phyloP scores from a whole-genome alignment of 2,797 vertebrate genomes.

The Rhynchonycteris naso region DNA sequence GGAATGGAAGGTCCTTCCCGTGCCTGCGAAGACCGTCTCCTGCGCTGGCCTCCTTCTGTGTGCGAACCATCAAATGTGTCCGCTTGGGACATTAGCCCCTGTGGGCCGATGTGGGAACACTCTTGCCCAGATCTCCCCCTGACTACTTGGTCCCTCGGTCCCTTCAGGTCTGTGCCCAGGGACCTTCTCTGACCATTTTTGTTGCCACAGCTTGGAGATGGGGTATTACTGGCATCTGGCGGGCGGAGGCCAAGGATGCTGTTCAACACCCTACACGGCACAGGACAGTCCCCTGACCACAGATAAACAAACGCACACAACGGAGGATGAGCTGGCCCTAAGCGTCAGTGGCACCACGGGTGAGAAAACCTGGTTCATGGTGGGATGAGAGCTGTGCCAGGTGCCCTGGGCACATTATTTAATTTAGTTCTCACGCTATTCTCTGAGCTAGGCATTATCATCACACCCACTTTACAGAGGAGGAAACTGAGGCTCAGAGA shows the following conservation, averaged over 20 bases:
- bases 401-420: not conserved
- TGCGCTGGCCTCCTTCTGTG: not conserved
- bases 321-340: not conserved
- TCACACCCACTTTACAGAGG: not conserved
- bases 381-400: too few relatives aligned
- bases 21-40: not conserved
- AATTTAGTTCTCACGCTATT: not conserved
- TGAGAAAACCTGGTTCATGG: not conserved
- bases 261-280: not conserved
- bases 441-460: not conserved
- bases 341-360: rapidly evolving
- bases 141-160: not conserved
- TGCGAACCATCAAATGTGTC: not conserved
- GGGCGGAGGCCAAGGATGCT: not conserved
- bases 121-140: not conserved
- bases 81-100: not conserved
- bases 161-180: not conserved
- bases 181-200: not conserved
- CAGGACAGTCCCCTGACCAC: not conserved
- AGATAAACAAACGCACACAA: too few relatives aligned
- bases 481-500: not conserved
- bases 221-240: not conserved
- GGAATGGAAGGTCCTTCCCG: not conserved
- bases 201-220: not conserved
- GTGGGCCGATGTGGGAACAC: not conserved